Evolutionary conservation across 2,888 invertebrate species (phyloP).

Genomic region (Biston stratarius): DNA sequence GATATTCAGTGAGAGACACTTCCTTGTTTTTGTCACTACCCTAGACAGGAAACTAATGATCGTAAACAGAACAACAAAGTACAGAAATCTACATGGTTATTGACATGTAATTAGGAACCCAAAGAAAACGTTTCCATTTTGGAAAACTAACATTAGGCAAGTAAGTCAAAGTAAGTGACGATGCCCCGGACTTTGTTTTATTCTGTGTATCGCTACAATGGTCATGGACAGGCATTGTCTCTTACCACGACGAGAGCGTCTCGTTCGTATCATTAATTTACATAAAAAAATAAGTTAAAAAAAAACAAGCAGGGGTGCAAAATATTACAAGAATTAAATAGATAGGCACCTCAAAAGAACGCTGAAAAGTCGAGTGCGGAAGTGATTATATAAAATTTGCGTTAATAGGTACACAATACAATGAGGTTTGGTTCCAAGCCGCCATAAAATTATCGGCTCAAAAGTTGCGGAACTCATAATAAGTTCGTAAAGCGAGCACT

Average conservation of each 20-base stretch:
- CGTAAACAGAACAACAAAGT: conserved; percentile 7
- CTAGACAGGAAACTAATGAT: conserved; percentile 19
- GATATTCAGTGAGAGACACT: conserved; percentile 13
- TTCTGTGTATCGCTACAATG: no score
- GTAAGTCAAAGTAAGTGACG: neutral
- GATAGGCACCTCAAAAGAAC: conserved; percentile 5
- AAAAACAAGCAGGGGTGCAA: no score
- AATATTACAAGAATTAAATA: no score
- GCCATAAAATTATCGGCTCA: conserved; percentile 20
- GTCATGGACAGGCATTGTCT: no score
- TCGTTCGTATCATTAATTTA: no score
- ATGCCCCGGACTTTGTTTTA: no score
- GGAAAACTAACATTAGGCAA: neutral
- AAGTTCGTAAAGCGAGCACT: conserved; percentile 18
- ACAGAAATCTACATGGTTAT: neutral
- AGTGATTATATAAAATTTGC: conserved; percentile 9
- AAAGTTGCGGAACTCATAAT: conserved; percentile 21
- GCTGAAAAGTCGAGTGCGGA: conserved; percentile 6
- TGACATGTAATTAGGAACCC: neutral
- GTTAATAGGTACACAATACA: conserved; percentile 21
- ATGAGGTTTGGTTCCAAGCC: conserved; percentile 23
- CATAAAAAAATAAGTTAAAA: no score
- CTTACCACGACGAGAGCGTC: no score
- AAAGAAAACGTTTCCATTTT: neutral
- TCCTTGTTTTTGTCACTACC: conserved; percentile 15